Evolutionary conservation across 2,888 invertebrate genomes (phyloP), one percentile per base, ranked within the genome.

Genomic region (Tanypteryx hageni): DNA sequence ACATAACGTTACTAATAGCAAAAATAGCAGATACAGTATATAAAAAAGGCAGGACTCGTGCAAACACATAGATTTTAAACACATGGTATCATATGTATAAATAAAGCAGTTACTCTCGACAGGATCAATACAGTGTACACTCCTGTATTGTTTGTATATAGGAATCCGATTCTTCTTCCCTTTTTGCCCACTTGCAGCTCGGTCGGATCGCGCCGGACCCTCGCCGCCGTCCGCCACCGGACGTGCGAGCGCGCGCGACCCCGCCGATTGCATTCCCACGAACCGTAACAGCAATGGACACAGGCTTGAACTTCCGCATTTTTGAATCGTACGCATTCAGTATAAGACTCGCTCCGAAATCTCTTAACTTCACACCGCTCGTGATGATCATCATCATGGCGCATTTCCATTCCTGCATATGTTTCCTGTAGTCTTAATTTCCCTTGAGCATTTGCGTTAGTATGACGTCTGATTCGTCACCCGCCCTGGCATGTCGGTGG

Each of bases 81-180:
- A 22, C 27, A 27, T 76, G 76, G 76, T 27, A 76, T 76, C 76
- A 76, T 76, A 76, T 76, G 27, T 76, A 76, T 76, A 27, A 22
- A 76, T 5, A 27, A 76, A 27, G 76, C 76, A 76, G 76, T 76
- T 76, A 76, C 44, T 44, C 44, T 44, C 5, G 44, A 44, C 76
- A 76, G 76, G 76, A 76, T 27, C 76, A 76, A 76, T 76, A 22
- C 76, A 76, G 76, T 76, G 76, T 76, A 76, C 22, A 27, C 76
- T 76, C 76, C 76, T 76, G 76, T 76, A 76, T 76, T 76, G 76
- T 76, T n/a, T 76, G 76, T 76, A 76, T 13, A 22, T 76, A 76
- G 76, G 76, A 76, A 44, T 76, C 27, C 27, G 76, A 22, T 76
- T 76, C 22, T 76, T 27, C 11, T 76, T 27, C 76, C 76, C 22